Evolutionary conservation across 2,797 vertebrate species (phyloP), one percentile per base, ranked within the genome.

Genomic region (Cephalopachus bancanus): DNA sequence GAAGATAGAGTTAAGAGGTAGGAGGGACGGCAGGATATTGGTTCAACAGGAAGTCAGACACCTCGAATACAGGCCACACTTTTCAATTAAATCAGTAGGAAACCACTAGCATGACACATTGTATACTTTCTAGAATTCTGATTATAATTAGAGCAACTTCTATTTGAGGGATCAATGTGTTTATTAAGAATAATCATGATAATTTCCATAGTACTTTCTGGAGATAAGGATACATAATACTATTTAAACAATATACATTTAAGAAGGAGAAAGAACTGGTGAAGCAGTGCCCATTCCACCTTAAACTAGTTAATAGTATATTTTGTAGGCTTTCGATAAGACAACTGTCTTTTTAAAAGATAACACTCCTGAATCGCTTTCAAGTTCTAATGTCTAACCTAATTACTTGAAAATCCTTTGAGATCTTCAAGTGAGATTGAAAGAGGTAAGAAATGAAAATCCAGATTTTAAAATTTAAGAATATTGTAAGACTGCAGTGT

Each of bases 371-470:
- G 2, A 62, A 55, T 15, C 28, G 78, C 44, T 76, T 72, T 76
- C 17, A 89, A 62, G 85, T 90, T 93, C 26, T 15, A 30, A 2
- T 37, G 19, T 49, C n/a, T 96, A 55, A 33, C 2, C 72, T 76
- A 80, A 74, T 71, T 83, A 30, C 69, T 90, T 5, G 9, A 64
- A 87, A 15, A 81, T 80, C 1, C 10, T 90, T 78, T 84, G 33
- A 49, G 14, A 87, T 24, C 1, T 83, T 28, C n/a, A 80, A 24
- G 24, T 86, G 79, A 57, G 59, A 93, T 11, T 57, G 9, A 51
- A 76, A 75, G 26, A 87, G 60, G 15, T 89, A 96, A 83, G 17
- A 95, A 91, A 64, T 91, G 24, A 72, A 94, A 89, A 80, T 92
- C 2, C 33, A 81, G 16, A 37, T 81, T 75, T 49, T 44, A 71